Base-by-base conservation (phyloP, 1,140 invertebrate genomes). In the Scaptodrosophila lebanonensis region DNA sequence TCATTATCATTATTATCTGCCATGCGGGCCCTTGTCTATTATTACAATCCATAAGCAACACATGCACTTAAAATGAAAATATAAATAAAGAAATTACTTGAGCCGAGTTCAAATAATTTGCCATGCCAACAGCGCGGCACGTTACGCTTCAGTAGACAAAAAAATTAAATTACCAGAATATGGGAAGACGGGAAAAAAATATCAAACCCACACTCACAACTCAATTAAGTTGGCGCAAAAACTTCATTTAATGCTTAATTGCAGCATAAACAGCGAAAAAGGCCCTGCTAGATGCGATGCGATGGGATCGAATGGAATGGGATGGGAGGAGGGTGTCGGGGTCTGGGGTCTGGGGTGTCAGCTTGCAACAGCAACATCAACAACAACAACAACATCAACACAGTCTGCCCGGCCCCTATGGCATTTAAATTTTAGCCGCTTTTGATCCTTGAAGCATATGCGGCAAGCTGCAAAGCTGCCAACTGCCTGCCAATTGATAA, bases 181-280 rank as follows among this genome's bases (percentile, higher is more conserved):
- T 32, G 29, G 12, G 38, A 25, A 25, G 22, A 47, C 58, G 63
- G 63, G 45, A 69, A 64, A 18, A 12, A 44, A 48, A n/a, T n/a
- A n/a, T n/a, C n/a, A 32, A 52, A 50, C 33, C 38, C 27, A 50
- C 50, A 48, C 44, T 52, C 35, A 70, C 69, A 60, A 83, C 65
- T 79, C 75, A 79, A 79, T 79, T 79, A 75, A 63, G 65, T 75
- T 62, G 29, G 32, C 27, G 66, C 25, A 60, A 71, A 71, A 76
- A 76, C 71, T 76, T 76, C 66, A 75, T 75, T 70, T 76, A 66
- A 76, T 56, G 38, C 69, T 82, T 77, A 75, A 82, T 82, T 75
- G 65, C 52, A 62, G 65, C 64, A 48, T 54, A 65, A 61, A 60
- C 30, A 39, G 20, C 12, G 3, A 6, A 1, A 9, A 12, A 15